phyloP scores from a whole-genome alignment of 2,797 vertebrate species.

The Gambelia wislizenii region DNA sequence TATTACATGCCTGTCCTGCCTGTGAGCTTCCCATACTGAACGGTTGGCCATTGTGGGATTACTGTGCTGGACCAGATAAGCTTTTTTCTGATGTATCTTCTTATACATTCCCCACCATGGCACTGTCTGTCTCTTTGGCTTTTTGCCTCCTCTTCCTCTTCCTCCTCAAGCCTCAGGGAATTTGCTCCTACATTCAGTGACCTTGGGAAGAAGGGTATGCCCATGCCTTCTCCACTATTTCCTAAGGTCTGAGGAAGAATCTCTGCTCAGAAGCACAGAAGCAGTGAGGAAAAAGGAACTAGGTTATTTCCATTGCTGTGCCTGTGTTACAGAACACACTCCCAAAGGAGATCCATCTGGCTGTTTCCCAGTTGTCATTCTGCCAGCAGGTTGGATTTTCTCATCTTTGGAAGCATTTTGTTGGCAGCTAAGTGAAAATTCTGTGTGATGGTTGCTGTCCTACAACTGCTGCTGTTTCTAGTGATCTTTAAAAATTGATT shows the following conservation, averaged over 20 bases:
- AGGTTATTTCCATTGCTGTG: background rate
- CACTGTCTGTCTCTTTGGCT: background rate
- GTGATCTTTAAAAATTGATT: too few relatives aligned
- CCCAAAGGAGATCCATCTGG: background rate
- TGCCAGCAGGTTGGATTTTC: background rate
- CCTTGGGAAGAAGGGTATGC: background rate
- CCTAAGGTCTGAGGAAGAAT: background rate
- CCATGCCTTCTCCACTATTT: background rate
- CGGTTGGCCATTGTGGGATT: background rate
- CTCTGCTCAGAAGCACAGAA: background rate
- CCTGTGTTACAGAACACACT: background rate
- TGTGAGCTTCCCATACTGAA: background rate
- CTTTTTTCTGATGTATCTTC: background rate
- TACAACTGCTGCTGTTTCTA: too few relatives aligned
- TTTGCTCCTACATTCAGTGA: too few relatives aligned
- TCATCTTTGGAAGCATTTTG: background rate
- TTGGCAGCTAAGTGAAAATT: background rate
- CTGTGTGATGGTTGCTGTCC: too few relatives aligned
- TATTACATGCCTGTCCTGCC: too few relatives aligned
- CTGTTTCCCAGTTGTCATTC: background rate
- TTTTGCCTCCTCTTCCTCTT: background rate
- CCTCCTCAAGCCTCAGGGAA: too few relatives aligned
- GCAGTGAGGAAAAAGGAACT: too few relatives aligned
- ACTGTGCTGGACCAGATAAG: background rate
- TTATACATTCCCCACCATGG: background rate